Conservation (phyloP, 2,888 invertebrate genomes). For the Eupithecia pulchellata region DNA sequence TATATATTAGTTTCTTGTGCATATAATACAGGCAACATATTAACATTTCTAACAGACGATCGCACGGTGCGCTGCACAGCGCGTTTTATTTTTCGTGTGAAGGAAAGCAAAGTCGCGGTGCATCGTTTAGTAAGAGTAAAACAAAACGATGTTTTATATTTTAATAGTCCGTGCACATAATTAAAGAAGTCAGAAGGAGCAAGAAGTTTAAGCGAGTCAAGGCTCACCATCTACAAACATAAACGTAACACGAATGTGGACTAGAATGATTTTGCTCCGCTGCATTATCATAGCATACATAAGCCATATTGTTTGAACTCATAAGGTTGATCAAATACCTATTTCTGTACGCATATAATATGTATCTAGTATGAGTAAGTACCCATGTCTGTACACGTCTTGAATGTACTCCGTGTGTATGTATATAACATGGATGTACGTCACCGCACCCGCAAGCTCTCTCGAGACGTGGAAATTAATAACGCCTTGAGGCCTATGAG, state of each 20-base stretch:
- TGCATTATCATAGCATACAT: not conserved
- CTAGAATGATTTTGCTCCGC: not conserved
- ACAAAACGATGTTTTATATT: not conserved
- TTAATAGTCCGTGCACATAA: not conserved
- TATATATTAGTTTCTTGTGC: no score
- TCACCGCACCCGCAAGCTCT: conserved; percentile 31
- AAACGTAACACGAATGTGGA: not conserved
- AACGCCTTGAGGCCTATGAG: conserved; percentile 31
- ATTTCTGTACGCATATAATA: not conserved
- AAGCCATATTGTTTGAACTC: not conserved
- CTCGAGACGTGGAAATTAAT: conserved; percentile 38
- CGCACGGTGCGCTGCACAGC: no score
- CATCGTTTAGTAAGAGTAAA: no score
- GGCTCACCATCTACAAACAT: not conserved
- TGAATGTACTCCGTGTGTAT: not conserved
- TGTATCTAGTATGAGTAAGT: not conserved
- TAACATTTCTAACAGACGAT: no score
- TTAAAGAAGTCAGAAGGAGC: not conserved
- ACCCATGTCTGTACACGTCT: not conserved
- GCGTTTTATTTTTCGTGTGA: no score
- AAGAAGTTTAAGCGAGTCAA: not conserved
- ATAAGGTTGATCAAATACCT: not conserved
- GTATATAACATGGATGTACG: not conserved
- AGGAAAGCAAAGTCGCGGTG: no score
- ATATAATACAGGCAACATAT: not conserved